These are phyloP conservation scores for Drosophila sp. DNA, from an alignment of 1,140 invertebrate species.

Conservation along the genomic window DNA sequence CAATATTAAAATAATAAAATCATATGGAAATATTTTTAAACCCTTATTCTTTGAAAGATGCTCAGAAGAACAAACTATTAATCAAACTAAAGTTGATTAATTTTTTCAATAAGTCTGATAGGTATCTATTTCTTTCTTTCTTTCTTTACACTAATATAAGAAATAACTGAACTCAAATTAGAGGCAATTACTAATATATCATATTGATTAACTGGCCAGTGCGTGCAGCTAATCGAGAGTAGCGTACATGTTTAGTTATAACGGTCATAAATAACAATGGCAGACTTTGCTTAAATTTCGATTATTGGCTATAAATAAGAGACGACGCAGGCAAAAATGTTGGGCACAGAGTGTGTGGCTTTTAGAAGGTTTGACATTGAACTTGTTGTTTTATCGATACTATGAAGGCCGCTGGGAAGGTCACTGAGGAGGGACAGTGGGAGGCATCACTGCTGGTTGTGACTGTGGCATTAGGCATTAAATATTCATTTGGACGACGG, in stretches of 20 bases:
- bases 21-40: too few relatives aligned
- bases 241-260: slow-evolving; percentile 23
- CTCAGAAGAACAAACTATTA: too few relatives aligned
- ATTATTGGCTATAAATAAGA: slow-evolving; percentile 74
- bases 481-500: slow-evolving; percentile 72
- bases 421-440: too few relatives aligned
- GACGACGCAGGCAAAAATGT: slow-evolving; percentile 35
- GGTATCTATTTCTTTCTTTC: too few relatives aligned
- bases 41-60: too few relatives aligned
- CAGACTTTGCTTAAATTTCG: slow-evolving; percentile 46
- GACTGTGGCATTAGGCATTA: slow-evolving; percentile 46
- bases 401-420: slow-evolving; percentile 50
- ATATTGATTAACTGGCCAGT: slow-evolving; percentile 22
- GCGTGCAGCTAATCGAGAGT: slow-evolving; percentile 44
- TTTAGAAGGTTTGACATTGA: slow-evolving; percentile 65
- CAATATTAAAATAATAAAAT: too few relatives aligned
- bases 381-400: slow-evolving; percentile 67
- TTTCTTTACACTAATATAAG: neutral
- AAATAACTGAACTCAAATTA: slow-evolving; percentile 18
- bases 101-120: too few relatives aligned
- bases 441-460: neutral
- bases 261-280: slow-evolving; percentile 63
- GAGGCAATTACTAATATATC: slow-evolving; percentile 3
- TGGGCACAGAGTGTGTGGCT: slow-evolving; percentile 27
- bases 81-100: too few relatives aligned